Percentiles rank a stretch among this genome's conserved stretches.
Evolutionary conservation across 2,113 vertebrate genomes (phyloP).

Genomic region (Bos javanicus): DNA sequence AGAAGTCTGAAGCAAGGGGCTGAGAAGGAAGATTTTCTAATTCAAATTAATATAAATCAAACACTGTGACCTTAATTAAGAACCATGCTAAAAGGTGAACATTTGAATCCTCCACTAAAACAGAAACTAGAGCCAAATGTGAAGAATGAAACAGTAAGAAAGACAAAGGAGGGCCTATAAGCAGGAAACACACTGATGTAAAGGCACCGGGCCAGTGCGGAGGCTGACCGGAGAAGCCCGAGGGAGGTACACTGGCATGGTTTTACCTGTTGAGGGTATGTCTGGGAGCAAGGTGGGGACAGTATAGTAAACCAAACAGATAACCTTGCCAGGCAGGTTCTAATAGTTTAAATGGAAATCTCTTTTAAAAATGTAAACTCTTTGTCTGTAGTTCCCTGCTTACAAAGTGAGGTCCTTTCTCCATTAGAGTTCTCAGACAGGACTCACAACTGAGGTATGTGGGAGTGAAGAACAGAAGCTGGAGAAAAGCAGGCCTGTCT

Average conservation of each 20-base stretch:
- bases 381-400: background rate
- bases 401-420: background rate
- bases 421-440: background rate
- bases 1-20: background rate
- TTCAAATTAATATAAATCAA: constrained; percentile 12
- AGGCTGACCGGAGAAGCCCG: background rate
- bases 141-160: constrained; percentile 29
- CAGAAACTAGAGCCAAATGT: background rate
- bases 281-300: background rate
- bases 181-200: background rate
- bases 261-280: background rate
- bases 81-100: background rate
- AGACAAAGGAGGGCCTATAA: background rate
- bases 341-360: constrained; percentile 10
- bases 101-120: background rate
- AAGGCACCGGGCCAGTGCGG: background rate
- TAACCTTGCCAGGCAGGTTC: background rate
- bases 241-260: background rate
- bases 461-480: background rate
- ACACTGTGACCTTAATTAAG: background rate
- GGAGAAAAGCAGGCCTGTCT: background rate
- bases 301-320: background rate
- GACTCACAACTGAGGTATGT: background rate
- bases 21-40: background rate
- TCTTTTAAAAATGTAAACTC: background rate